phyloP scores from a whole-genome alignment of 2,888 invertebrate species.

The Sipunculus nudus region DNA sequence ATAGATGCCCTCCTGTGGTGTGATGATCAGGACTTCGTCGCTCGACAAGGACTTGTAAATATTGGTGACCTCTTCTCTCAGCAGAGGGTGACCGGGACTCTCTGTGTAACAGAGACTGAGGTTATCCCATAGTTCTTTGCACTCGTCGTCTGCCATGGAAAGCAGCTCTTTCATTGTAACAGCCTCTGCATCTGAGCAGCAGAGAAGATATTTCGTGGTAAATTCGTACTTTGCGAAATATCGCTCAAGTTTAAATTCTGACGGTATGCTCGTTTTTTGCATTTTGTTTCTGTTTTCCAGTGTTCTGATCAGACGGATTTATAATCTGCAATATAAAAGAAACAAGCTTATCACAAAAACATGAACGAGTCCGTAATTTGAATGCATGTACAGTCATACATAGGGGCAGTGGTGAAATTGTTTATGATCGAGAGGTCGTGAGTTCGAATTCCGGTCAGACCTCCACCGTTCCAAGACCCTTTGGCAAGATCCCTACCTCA shows the following conservation, averaged over 20 bases:
- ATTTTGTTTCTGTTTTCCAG: too few relatives aligned
- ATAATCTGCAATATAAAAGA: too few relatives aligned
- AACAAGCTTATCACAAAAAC: too few relatives aligned
- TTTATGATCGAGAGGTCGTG: too few relatives aligned
- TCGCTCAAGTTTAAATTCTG: conserved; percentile 26
- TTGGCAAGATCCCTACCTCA: too few relatives aligned
- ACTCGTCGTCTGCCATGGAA: conserved; percentile 26
- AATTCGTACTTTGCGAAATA: conserved; percentile 37
- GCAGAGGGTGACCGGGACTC: conserved; percentile 31
- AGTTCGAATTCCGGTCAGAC: too few relatives aligned
- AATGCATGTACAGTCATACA: too few relatives aligned
- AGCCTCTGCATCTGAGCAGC: conserved; percentile 35
- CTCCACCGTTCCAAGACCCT: too few relatives aligned
- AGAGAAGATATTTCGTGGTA: conserved; percentile 21
- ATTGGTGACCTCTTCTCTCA: conserved; percentile 24
- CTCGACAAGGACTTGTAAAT: conserved; percentile 9
- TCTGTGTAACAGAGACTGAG: conserved; percentile 34
- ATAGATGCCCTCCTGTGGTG: conserved; percentile 39
- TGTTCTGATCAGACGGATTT: too few relatives aligned
- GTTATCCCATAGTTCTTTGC: conserved; percentile 24
- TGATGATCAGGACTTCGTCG: conserved; percentile 24
- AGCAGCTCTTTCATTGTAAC: conserved; percentile 31
- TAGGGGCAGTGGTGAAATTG: too few relatives aligned
- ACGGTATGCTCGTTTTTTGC: too few relatives aligned
- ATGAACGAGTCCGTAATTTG: too few relatives aligned